These are phyloP conservation scores for Pterobdella sp. DNA, from an alignment of 2,888 invertebrate genomes.

Conservation along the genomic window DNA sequence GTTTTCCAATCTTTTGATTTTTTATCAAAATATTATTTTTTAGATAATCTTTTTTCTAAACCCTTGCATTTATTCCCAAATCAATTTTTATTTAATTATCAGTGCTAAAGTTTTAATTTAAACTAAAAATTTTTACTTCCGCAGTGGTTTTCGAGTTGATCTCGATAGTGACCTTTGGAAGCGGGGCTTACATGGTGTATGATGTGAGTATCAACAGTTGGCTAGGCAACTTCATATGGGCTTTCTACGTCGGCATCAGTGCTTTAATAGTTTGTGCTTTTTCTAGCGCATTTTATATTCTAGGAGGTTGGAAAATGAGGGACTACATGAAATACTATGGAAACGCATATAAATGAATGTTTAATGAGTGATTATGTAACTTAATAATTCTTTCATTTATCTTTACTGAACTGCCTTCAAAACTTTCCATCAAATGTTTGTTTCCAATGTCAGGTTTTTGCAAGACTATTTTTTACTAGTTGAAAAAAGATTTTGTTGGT, in stretches of 20 bases:
- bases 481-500: no score
- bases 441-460: no score
- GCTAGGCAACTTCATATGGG: conserved; percentile 33
- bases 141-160: conserved; percentile 28
- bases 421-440: no score
- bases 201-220: conserved; percentile 33
- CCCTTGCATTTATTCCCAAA: neutral
- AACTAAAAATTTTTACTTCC: neutral
- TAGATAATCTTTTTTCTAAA: neutral
- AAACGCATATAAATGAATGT: conserved; percentile 1
- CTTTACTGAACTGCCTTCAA: no score
- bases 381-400: no score
- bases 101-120: neutral
- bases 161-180: conserved; percentile 28
- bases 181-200: conserved; percentile 29
- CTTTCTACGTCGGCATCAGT: conserved; percentile 33
- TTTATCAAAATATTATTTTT: no score
- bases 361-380: no score
- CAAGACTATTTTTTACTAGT: no score
- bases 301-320: conserved; percentile 18
- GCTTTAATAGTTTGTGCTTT: conserved; percentile 27
- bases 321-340: conserved; percentile 30
- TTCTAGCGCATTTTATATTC: conserved; percentile 28
- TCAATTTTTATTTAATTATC: neutral
- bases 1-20: no score